Conservation (phyloP, 2,113 vertebrate species). For the Orientallactaga bullata region DNA sequence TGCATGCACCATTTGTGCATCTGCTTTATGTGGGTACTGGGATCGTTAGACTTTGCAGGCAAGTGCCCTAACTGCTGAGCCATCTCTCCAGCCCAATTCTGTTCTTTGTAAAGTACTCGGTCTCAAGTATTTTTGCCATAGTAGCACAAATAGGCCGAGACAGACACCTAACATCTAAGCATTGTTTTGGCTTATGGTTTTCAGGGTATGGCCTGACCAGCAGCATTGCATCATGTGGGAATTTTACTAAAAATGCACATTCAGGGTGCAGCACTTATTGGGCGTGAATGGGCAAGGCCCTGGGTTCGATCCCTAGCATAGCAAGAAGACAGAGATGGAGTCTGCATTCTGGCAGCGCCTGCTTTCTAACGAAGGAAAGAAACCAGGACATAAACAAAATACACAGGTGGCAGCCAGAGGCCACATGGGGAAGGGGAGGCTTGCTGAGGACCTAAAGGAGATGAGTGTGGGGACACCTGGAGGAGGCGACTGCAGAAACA, state of each 20-base stretch:
- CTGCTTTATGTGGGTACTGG: too few species aligned
- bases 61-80: too few species aligned
- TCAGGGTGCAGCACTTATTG: too few species aligned
- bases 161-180: background rate
- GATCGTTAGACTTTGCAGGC: too few species aligned
- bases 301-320: background rate
- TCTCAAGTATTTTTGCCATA: background rate
- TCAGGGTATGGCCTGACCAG: background rate
- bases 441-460: background rate
- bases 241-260: background rate
- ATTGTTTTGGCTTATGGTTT: fast-evolving
- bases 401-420: background rate
- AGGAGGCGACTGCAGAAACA: background rate
- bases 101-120: background rate
- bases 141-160: background rate
- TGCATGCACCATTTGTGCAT: too few species aligned
- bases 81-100: too few species aligned
- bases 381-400: background rate
- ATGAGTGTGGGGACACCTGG: background rate
- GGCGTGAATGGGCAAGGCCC: background rate
- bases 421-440: background rate
- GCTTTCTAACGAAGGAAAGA: background rate
- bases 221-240: background rate
- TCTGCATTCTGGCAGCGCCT: background rate
- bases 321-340: background rate